phyloP scores from a whole-genome alignment of 2,888 invertebrate genomes.

The Cataglyphis rosenhaueri region DNA sequence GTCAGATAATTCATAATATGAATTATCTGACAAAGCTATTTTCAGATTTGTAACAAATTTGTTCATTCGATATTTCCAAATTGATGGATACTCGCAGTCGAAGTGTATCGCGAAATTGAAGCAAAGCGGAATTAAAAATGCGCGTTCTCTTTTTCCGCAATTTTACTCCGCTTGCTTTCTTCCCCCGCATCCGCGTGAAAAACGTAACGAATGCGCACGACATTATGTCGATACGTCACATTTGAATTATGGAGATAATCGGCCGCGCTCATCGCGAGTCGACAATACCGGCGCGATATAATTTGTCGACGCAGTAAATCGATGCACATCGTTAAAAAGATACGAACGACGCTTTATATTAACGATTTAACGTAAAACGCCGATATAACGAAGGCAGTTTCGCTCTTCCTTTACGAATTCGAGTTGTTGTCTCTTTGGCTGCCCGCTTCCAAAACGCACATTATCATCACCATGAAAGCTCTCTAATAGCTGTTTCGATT shows the following conservation, averaged over 20 bases:
- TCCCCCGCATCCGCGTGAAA: neutral
- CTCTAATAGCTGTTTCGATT: neutral
- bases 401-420: conserved; percentile 8
- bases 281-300: conserved; percentile 23
- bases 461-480: neutral
- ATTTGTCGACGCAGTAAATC: conserved; percentile 56
- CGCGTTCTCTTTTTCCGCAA: neutral
- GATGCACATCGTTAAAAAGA: conserved; percentile 39
- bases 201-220: conserved; percentile 37
- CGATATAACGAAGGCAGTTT: conserved; percentile 45
- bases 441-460: conserved; percentile 7
- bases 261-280: conserved; percentile 12
- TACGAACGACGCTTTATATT: neutral
- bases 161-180: conserved; percentile 1
- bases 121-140: neutral
- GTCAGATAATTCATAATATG: no score
- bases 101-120: neutral
- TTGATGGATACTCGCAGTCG: neutral
- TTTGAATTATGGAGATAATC: conserved; percentile 53
- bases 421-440: neutral
- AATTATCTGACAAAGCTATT: neutral
- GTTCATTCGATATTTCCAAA: neutral
- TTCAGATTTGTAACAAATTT: neutral
- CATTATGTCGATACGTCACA: conserved; percentile 30
- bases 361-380: neutral